Conservation (phyloP, 2,888 invertebrate species). For the Rotaria socialis region DNA sequence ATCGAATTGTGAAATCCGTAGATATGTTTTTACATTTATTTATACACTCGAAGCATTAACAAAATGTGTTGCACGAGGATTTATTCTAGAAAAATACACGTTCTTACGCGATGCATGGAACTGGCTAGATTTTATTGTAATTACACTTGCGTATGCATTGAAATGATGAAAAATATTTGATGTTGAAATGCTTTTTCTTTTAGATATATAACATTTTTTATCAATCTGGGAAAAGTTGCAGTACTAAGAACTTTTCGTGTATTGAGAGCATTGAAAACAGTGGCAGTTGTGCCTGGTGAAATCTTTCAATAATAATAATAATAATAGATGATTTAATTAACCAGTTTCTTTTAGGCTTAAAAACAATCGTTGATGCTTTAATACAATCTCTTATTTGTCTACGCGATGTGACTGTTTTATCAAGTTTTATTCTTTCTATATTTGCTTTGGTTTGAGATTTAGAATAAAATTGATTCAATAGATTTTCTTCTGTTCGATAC, state of each 20-base stretch:
- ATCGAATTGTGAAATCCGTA: constrained; percentile 60
- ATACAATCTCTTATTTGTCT: constrained; percentile 98
- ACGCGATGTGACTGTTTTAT: constrained; percentile 97
- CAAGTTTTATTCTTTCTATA: constrained; percentile 95
- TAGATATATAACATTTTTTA: constrained; percentile 94
- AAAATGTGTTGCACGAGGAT: constrained; percentile 98
- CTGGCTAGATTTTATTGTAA: constrained; percentile 99
- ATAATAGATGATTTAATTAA: background rate
- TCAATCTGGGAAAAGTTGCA: constrained; percentile 95
- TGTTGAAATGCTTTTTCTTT: background rate
- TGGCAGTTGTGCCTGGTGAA: constrained; percentile 94
- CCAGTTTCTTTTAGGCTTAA: constrained; percentile 71
- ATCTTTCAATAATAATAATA: background rate
- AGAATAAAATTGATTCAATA: background rate
- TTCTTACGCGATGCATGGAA: constrained; percentile 99
- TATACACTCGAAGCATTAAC: constrained; percentile 98
- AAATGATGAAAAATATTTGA: too few species aligned
- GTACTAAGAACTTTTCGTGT: constrained; percentile 98
- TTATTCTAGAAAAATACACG: constrained; percentile 97
- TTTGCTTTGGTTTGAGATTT: constrained; percentile 76
- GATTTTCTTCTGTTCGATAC: background rate
- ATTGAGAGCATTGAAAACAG: constrained; percentile 96
- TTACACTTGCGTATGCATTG: constrained; percentile 84
- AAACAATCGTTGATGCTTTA: constrained; percentile 98
- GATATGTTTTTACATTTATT: constrained; percentile 99